A percentile compares a stretch with the other conserved stretches of the same genome.
Conservation (phyloP, 1,140 invertebrate species). For the Solenopsis invicta region DNA sequence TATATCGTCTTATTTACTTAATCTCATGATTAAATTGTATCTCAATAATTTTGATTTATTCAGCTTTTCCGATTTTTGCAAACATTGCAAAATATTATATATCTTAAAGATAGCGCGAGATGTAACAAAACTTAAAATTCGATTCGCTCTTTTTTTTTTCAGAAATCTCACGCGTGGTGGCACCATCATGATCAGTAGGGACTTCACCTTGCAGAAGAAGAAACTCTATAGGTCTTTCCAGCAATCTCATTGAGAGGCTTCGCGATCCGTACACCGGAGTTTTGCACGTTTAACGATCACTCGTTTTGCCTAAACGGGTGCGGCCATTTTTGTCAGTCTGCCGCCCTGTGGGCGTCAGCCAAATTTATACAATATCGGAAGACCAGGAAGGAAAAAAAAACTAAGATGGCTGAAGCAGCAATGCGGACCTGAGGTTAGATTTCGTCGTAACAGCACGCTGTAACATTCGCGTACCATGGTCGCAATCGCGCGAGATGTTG, state of each 20-base stretch:
- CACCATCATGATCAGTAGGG: constrained; percentile 94
- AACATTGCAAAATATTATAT: neutral
- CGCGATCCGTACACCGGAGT: neutral
- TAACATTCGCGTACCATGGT: constrained; percentile 28
- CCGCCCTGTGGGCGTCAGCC: neutral
- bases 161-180: constrained; percentile 94
- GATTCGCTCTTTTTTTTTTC: constrained; percentile 80
- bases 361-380: constrained; percentile 36
- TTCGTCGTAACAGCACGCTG: constrained; percentile 55
- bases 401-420: neutral
- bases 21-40: constrained; percentile 11
- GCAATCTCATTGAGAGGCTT: constrained; percentile 82
- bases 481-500: constrained; percentile 59
- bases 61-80: neutral
- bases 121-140: neutral
- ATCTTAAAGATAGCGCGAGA: neutral
- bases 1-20: neutral
- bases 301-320: constrained; percentile 36
- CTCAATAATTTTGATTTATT: neutral
- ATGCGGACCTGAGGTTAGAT: constrained; percentile 38
- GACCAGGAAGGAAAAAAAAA: constrained; percentile 36
- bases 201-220: constrained; percentile 94
- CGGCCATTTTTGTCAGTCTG: constrained; percentile 41
- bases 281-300: constrained; percentile 26
- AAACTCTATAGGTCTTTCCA: constrained; percentile 93